A percentile compares a stretch with the other conserved stretches of the same genome.
Conservation (phyloP, 1,140 invertebrate genomes). For the Adoxophyes honmai region DNA sequence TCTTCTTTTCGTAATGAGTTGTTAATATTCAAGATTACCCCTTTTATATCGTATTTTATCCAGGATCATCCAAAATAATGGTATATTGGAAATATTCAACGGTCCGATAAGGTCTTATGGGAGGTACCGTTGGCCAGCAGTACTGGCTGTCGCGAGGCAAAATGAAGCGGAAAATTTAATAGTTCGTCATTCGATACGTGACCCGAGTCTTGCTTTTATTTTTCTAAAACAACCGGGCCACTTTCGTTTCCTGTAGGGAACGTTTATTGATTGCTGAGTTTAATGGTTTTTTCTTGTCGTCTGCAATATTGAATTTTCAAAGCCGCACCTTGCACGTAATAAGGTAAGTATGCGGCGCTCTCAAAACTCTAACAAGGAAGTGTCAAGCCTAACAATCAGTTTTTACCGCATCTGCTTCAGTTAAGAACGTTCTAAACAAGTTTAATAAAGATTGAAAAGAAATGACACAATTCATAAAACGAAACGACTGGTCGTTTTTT, state of each 20-base stretch:
- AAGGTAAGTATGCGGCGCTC: constrained; percentile 2
- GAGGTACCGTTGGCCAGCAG: constrained; percentile 43
- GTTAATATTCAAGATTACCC: no score
- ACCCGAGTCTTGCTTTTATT: constrained; percentile 57
- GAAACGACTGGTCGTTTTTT: no score
- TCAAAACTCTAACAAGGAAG: background rate
- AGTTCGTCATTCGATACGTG: constrained; percentile 60
- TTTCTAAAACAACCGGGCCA: constrained; percentile 41
- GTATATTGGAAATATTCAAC: no score
- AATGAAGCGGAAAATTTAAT: constrained; percentile 69
- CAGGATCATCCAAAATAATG: no score
- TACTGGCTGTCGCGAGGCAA: constrained; percentile 41
- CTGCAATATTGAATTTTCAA: constrained; percentile 27
- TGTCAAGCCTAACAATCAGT: no score
- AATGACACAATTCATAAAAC: no score
- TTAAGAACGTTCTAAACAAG: no score
- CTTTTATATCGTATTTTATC: no score
- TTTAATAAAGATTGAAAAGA: no score
- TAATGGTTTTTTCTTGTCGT: constrained; percentile 20
- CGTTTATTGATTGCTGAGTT: constrained; percentile 21
- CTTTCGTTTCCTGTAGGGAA: constrained; percentile 46
- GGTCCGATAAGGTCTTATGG: no score
- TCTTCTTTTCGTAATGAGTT: no score
- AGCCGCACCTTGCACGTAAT: constrained; percentile 22
- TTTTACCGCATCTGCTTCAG: no score